These are phyloP conservation scores for Caranx melampygus DNA, from an alignment of 2,113 vertebrate genomes.

Conservation along the genomic window DNA sequence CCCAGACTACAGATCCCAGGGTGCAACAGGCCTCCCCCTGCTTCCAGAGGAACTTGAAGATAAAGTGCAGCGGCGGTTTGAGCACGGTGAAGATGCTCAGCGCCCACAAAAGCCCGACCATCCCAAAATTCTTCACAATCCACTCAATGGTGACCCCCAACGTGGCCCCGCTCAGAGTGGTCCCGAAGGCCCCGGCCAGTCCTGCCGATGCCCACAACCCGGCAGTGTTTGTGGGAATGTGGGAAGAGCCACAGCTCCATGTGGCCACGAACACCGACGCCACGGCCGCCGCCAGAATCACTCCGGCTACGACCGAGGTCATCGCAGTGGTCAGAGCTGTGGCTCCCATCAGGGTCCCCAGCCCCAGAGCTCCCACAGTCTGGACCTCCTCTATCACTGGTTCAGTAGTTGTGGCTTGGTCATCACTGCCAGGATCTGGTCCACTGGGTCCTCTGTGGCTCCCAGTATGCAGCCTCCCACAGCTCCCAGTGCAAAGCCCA, in stretches of 20 bases:
- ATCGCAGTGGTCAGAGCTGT: conserved; percentile 73
- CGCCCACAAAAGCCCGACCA: conserved; percentile 72
- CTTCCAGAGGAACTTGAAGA: conserved; percentile 58
- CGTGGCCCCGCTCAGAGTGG: conserved; percentile 71
- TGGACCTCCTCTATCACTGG: conserved; percentile 69
- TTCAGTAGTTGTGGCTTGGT: conserved; percentile 52
- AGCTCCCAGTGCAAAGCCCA: conserved; percentile 76
- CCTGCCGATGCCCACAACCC: conserved; percentile 67
- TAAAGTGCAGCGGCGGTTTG: conserved; percentile 60
- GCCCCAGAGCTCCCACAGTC: conserved; percentile 75
- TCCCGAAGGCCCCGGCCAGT: conserved; percentile 58
- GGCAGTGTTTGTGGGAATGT: background rate
- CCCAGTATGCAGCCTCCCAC: conserved; percentile 79
- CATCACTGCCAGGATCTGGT: conserved; percentile 57
- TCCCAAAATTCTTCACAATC: conserved; percentile 62
- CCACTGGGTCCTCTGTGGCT: conserved; percentile 72
- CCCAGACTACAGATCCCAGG: background rate
- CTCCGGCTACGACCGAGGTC: conserved; percentile 74
- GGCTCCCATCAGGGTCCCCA: conserved; percentile 76
- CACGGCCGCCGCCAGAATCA: conserved; percentile 64
- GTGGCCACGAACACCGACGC: conserved; percentile 60
- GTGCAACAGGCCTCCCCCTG: conserved; percentile 48
- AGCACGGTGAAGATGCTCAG: conserved; percentile 69
- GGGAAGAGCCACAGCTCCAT: conserved; percentile 12
- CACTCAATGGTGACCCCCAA: conserved; percentile 66